A percentile compares a stretch with the other conserved stretches of the same genome.
phyloP scores from a whole-genome alignment of 2,113 vertebrate species.

The Nothobranchius kuhntae region DNA sequence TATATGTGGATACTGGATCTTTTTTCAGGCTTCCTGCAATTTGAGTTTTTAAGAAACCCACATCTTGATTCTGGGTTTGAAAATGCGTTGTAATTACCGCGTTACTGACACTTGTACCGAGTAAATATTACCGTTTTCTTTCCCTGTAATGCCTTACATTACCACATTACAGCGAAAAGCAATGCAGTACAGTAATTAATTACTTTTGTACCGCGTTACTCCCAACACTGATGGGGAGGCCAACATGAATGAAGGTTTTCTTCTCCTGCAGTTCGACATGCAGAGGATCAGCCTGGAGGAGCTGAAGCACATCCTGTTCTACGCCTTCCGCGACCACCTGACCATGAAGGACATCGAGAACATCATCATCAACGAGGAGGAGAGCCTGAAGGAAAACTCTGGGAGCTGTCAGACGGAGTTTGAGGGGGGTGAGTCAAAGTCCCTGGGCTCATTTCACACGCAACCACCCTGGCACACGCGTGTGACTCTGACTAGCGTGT shows the following conservation, averaged over 20 bases:
- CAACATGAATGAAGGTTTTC: not conserved
- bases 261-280: conserved; percentile 92
- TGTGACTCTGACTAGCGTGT: not conserved
- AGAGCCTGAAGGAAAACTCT: conserved; percentile 95
- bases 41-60: no score
- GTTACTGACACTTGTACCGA: no score
- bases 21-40: no score
- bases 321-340: conserved; percentile 95
- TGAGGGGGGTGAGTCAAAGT: conserved; percentile 84
- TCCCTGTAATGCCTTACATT: no score
- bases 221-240: not conserved
- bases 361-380: conserved; percentile 98
- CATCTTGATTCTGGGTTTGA: no score
- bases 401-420: conserved; percentile 96
- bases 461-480: not conserved
- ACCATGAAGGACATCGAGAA: conserved; percentile 99
- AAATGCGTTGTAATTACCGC: no score
- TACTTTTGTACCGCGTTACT: no score
- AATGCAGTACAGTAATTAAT: no score
- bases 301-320: conserved; percentile 97
- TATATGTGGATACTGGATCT: no score
- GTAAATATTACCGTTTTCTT: no score
- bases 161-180: no score
- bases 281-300: conserved; percentile 97
- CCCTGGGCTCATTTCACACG: conserved; percentile 6